Conservation (phyloP, 1,140 invertebrate genomes). For the Metaphire vulgaris region DNA sequence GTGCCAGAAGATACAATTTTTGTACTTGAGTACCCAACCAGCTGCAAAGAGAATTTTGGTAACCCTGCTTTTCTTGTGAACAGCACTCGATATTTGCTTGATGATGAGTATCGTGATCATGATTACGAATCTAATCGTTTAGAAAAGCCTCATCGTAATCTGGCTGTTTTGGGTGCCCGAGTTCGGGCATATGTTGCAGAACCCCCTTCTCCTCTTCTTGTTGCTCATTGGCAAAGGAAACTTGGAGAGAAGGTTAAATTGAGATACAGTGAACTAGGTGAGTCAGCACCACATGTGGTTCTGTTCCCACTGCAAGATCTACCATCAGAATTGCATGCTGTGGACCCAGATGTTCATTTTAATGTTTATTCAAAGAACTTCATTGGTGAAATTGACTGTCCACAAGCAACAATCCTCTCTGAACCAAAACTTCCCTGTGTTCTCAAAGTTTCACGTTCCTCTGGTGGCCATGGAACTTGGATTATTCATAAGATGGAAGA, state of each 20-base stretch:
- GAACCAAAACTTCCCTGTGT: constrained; percentile 2
- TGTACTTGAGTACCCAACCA: constrained; percentile 5
- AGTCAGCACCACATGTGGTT: not conserved
- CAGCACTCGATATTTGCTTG: not conserved
- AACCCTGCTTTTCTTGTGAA: not conserved
- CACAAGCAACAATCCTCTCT: not conserved
- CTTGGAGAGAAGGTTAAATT: not conserved
- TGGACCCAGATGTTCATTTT: constrained; percentile 5
- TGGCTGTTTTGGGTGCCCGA: not conserved
- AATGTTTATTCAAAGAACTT: constrained; percentile 10
- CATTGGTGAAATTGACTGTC: constrained; percentile 6
- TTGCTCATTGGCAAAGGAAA: constrained; percentile 2
- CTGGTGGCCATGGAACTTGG: constrained; percentile 6
- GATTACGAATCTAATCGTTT: constrained; percentile 4
- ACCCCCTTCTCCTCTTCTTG: not conserved
- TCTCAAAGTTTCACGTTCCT: not conserved
- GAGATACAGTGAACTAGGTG: constrained; percentile 4
- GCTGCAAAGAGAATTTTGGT: not conserved
- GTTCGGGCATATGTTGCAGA: not conserved
- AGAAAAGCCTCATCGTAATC: constrained; percentile 6
- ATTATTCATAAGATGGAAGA: not conserved
- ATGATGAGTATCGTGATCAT: constrained; percentile 8
- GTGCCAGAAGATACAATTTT: constrained; percentile 1
- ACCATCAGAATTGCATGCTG: not conserved
- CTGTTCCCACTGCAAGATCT: constrained; percentile 1